Evolutionary conservation across 2,888 invertebrate species (phyloP), one percentile per base, ranked within the genome.

Genomic region (Homarus gammarus): DNA sequence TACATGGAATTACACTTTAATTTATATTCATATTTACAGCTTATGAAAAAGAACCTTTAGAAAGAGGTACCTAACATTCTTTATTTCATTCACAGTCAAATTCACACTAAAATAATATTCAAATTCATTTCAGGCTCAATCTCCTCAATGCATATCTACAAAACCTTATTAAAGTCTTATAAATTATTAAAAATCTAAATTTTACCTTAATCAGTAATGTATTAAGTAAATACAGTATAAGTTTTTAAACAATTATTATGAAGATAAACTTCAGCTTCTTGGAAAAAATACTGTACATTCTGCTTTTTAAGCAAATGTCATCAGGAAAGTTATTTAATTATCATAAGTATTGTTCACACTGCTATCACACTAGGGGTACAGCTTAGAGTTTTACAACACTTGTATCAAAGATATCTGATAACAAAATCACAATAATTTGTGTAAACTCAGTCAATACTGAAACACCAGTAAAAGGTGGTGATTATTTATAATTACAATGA

Each of bases 11-110:
- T 31, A 75, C 75, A 31, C n/a, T 38, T 40, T n/a, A 73, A 51
- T 22, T 49, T 27, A 79, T 79, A 56, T 79, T 49, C 56, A 31
- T 79, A 79, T 79, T 31, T 79, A 79, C 78, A 79, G 33, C 10
- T 56, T 15, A 27, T 79, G 27, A 79, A 79, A 56, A 33, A 51
- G 49, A n/a, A 22, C 77, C 44, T 31, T 49, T 77, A 49, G 27
- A 77, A 77, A 77, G 40, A 18, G 49, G 40, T 40, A 36, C 31
- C 73, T 36, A 73, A n/a, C 38, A 73, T 73, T 33, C 40, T 36
- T 22, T 33, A 36, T 73, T 8, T n/a, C 40, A 33, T 73, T 38
- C 40, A 73, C 40, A 75, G 10, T 40, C 27, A 75, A 27, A 49
- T 75, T 75, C n/a, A 75, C 75, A n/a, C 12, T 22, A 44, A 75